Conservation (phyloP, 64 coral and sea anemone genomes). For the Actinia equina region DNA sequence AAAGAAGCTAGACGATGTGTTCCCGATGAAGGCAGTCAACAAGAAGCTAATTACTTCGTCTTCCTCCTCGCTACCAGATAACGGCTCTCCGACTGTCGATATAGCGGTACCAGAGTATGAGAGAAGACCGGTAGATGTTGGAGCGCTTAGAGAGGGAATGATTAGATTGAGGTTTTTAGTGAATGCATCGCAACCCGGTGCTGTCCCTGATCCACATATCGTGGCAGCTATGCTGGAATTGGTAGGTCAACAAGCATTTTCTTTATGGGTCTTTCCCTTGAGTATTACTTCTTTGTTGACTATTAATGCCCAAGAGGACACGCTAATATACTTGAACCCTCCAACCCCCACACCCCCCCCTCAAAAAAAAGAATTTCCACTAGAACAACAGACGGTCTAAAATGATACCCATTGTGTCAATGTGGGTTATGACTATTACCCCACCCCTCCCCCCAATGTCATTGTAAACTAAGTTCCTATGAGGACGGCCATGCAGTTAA, state of each 20-base stretch:
- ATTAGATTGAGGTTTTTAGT: slow-evolving; percentile 65
- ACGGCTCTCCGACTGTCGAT: slow-evolving; percentile 47
- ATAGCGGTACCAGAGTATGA: slow-evolving; percentile 81
- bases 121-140: slow-evolving; percentile 72
- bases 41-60: not conserved
- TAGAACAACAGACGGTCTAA: too few relatives aligned
- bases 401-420: too few relatives aligned
- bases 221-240: slow-evolving; percentile 83
- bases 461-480: not conserved
- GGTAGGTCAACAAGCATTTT: slow-evolving; percentile 29
- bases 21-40: slow-evolving; percentile 23
- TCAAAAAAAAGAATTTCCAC: too few relatives aligned
- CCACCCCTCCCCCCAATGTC: too few relatives aligned
- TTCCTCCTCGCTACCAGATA: slow-evolving; percentile 15
- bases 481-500: too few relatives aligned
- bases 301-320: not conserved
- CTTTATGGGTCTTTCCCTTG: not conserved
- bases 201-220: slow-evolving; percentile 77
- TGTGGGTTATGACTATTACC: too few relatives aligned
- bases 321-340: too few relatives aligned
- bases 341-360: too few relatives aligned
- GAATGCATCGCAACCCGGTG: slow-evolving; percentile 67
- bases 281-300: not conserved
- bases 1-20: slow-evolving; percentile 76
- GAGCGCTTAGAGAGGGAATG: slow-evolving; percentile 72